Base-by-base conservation (phyloP, 2,888 invertebrate species). In the Xanthia togata region DNA sequence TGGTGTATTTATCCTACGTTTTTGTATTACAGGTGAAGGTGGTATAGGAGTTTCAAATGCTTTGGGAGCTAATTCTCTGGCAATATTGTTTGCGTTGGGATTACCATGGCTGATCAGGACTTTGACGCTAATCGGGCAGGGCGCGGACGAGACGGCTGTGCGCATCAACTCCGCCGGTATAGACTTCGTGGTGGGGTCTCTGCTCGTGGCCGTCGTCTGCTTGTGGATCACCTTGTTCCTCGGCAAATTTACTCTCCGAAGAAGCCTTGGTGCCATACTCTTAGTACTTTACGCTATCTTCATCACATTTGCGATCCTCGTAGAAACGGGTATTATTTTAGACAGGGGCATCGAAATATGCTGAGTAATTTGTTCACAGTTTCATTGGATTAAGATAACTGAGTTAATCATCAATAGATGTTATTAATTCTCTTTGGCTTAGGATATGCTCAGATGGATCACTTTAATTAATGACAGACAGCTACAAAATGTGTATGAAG, bases 41-140 rank as follows among this genome's bases (percentile, higher is more conserved):
- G 98, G 98, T 44, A 98, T 99, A 96, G 98, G 98, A 0, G 98
- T 99, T 38, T 98, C 98, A 12, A 99, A 99, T 90, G 98, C 98
- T 0, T 93, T 99, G 17, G 99, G 99, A 1, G 98, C 98, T 0
- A 99, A 99, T 91, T 98, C 98, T 0, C 95, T 99, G 91, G 98
- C 98, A 78, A 98, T 99, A 75, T 94, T 99, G 3, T 97, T 98
- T 70, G 98, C 98, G 4, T 94, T 99, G 63, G 98, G 98, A 2
- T 92, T 98, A 41, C 99, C 99, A 0, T 99, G 99, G 99, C 97
- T 98, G 74, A 97, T 98, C 86, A 98, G 97, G 92, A 97, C 98
- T 6, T 92, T 98, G 83, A 94, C 97, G 67, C 92, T 97, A 65
- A 93, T 97, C 6, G 94, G 91, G 0, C 94, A 96, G 78, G 97